These are phyloP conservation scores for Diarsia rubi DNA, from an alignment of 2,888 invertebrate genomes.

Conservation along the genomic window DNA sequence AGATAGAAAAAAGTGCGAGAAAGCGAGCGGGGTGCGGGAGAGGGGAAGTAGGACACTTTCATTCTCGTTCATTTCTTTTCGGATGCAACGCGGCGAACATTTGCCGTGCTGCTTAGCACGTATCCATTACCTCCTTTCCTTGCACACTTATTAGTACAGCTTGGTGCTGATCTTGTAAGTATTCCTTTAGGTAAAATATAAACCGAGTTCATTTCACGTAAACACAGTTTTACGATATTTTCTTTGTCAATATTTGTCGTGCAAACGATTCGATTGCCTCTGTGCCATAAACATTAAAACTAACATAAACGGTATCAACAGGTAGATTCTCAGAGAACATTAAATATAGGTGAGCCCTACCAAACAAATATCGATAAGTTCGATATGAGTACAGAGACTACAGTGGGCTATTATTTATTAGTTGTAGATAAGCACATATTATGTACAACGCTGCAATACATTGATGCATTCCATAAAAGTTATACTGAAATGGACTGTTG, in stretches of 20 bases:
- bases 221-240: neutral
- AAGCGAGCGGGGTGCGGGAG: slow-evolving; percentile 76
- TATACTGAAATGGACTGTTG: neutral
- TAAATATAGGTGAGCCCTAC: slow-evolving; percentile 39
- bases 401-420: slow-evolving; percentile 40
- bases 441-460: neutral
- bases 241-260: slow-evolving; percentile 11
- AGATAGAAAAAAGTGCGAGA: slow-evolving; percentile 87
- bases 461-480: neutral
- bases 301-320: slow-evolving; percentile 23
- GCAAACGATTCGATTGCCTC: slow-evolving; percentile 7
- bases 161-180: slow-evolving; percentile 67
- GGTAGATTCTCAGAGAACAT: slow-evolving; percentile 30
- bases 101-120: slow-evolving; percentile 85
- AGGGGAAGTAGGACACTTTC: slow-evolving; percentile 89
- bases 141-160: slow-evolving; percentile 77
- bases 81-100: slow-evolving; percentile 86
- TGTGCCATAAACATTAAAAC: neutral
- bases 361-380: slow-evolving; percentile 42
- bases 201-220: slow-evolving; percentile 32
- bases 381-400: slow-evolving; percentile 16
- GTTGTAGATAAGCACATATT: neutral
- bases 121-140: slow-evolving; percentile 85
- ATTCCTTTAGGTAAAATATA: slow-evolving; percentile 61
- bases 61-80: slow-evolving; percentile 91